phyloP scores from a whole-genome alignment of 35 echinoderm and acorn worm species.

The Acanthaster planci region DNA sequence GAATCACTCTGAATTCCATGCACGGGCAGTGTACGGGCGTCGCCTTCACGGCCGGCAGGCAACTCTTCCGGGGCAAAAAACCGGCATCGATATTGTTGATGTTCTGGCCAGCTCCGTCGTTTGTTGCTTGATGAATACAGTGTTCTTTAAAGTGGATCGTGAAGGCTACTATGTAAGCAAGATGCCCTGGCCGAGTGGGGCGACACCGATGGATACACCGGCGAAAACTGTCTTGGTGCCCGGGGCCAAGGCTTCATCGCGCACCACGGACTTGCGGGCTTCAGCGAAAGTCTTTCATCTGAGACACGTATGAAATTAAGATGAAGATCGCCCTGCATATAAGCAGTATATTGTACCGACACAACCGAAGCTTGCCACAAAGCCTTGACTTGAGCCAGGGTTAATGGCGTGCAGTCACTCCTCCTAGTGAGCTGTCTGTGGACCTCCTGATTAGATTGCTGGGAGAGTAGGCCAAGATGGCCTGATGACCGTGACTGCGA shows the following conservation, averaged over 20 bases:
- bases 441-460: not conserved
- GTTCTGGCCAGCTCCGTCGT: not conserved
- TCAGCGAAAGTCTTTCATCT: too few relatives aligned
- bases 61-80: not conserved
- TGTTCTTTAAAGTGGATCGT: not conserved
- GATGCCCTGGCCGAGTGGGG: not conserved
- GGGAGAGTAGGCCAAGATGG: too few relatives aligned
- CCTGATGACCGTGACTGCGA: too few relatives aligned
- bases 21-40: not conserved
- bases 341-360: constrained; percentile 5
- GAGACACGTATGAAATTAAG: not conserved
- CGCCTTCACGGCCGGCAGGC: not conserved
- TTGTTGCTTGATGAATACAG: not conserved
- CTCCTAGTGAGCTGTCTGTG: not conserved
- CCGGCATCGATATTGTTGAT: not conserved
- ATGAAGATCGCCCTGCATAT: not conserved
- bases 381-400: not conserved
- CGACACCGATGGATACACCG: constrained; percentile 12
- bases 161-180: not conserved
- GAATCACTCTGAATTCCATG: not conserved
- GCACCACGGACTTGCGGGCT: too few relatives aligned
- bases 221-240: not conserved
- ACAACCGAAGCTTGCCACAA: not conserved
- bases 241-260: not conserved
- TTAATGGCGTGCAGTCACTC: not conserved